phyloP scores from a whole-genome alignment of 2,113 vertebrate genomes.

The Lophotis ruficrista region DNA sequence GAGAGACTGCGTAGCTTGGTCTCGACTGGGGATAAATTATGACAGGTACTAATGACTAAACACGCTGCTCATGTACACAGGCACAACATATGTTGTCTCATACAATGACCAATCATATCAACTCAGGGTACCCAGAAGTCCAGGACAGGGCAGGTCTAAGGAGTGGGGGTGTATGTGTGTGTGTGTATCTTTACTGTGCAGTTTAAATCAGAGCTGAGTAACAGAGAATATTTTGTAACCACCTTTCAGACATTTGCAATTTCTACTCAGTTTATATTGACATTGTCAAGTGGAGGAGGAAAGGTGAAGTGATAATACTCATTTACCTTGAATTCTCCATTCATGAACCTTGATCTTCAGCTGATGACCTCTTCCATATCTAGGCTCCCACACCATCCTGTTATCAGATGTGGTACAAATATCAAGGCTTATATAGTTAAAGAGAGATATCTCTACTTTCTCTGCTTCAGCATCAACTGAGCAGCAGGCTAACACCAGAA shows the following conservation, averaged over 20 bases:
- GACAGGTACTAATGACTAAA: not conserved
- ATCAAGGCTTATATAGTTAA: not conserved
- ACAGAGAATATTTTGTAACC: not conserved
- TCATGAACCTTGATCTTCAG: not conserved
- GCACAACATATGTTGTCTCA: not conserved
- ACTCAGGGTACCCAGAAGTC: not conserved
- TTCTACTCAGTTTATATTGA: not conserved
- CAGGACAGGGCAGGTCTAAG: not conserved
- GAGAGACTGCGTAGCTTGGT: too few species aligned
- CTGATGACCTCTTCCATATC: not conserved
- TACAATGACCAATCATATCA: not conserved
- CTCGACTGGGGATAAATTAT: too few species aligned
- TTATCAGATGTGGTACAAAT: not conserved
- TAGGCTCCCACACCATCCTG: not conserved
- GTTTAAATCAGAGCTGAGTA: not conserved
- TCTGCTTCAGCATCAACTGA: not conserved
- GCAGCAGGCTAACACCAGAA: not conserved
- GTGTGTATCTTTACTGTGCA: rapidly evolving
- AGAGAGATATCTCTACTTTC: not conserved
- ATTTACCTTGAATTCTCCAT: not conserved
- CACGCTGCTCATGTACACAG: not conserved
- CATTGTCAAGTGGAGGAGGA: not conserved
- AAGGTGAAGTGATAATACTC: not conserved
- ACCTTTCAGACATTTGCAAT: not conserved
- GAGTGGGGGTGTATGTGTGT: not conserved